Base-by-base conservation (phyloP, 1,140 invertebrate genomes). In the Adelges cooleyi region DNA sequence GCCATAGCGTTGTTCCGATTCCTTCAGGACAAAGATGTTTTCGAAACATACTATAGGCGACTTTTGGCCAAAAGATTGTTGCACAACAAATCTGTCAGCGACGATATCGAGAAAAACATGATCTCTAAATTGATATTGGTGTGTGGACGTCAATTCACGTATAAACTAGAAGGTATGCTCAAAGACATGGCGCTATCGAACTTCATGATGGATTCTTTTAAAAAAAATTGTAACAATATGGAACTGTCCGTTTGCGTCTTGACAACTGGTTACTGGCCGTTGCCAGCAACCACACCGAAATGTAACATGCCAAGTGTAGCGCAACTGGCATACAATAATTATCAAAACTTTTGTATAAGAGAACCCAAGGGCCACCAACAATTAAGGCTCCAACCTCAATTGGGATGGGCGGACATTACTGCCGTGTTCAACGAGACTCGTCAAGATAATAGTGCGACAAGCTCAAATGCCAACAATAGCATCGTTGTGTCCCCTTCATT, bases 21-120 rank as follows among this genome's bases (percentile, higher is more conserved):
- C n/a, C n/a, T n/a, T n/a, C n/a, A n/a, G n/a, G n/a, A n/a, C n/a
- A n/a, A n/a, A n/a, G n/a, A n/a, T n/a, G 78, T 99, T 33, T 99
- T 99, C 78, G 97, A 99, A 79, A 84, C 95, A 50, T 99, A 98
- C 78, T 99, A 99, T 74, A 99, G 99, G 76, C 95, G 98, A 76
- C 96, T 99, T 79, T 82, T 99, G 70, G 95, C 96, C 23, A 97
- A 99, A 76, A 82, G 97, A 68, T 81, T 99, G 59, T 80, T 99
- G 53, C 82, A 98, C 51, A n/a, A n/a, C n/a, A n/a, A n/a, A n/a
- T n/a, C n/a, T n/a, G n/a, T n/a, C n/a, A n/a, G n/a, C n/a, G n/a
- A 98, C 77, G 97, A 99, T 79, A 94, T 92, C 70, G 97, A 99
- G 77, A 99, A 99, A 75, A 98, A 96, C 76, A 99, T 99, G 96